phyloP scores from a whole-genome alignment of 1,140 invertebrate genomes.

The Bombus confusus region DNA sequence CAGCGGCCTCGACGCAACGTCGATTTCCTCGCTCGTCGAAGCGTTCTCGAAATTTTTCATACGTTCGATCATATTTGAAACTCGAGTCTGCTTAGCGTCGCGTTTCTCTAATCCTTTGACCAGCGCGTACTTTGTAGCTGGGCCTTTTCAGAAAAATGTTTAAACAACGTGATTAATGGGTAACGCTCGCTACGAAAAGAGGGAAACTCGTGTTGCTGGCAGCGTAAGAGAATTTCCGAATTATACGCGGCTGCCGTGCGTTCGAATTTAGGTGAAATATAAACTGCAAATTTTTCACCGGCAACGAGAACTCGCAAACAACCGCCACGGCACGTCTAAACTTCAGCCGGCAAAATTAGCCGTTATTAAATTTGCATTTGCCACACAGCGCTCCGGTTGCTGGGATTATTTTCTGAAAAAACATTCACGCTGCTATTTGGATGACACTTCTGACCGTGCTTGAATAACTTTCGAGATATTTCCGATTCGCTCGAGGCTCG shows the following conservation, averaged over 20 bases:
- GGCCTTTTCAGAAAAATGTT: background rate
- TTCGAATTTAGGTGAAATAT: constrained; percentile 12
- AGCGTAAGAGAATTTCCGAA: constrained; percentile 6
- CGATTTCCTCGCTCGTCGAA: too few relatives aligned
- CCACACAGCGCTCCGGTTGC: background rate
- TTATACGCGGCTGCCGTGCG: background rate
- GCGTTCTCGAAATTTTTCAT: background rate
- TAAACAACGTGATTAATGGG: constrained; percentile 24
- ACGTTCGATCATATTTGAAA: constrained; percentile 10
- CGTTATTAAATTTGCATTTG: constrained; percentile 30
- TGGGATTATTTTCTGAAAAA: constrained; percentile 44
- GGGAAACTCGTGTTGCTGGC: background rate
- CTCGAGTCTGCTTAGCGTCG: background rate
- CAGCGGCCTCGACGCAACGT: background rate
- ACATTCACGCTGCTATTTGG: constrained; percentile 10
- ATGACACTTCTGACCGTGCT: background rate
- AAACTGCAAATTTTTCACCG: constrained; percentile 8
- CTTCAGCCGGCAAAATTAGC: constrained; percentile 6
- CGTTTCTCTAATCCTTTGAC: background rate
- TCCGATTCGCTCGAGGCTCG: background rate
- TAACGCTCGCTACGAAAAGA: too few relatives aligned
- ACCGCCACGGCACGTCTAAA: background rate
- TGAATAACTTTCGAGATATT: constrained; percentile 18
- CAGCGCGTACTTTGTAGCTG: background rate
- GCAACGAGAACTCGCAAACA: background rate